phyloP scores from a whole-genome alignment of 2,797 vertebrate genomes.

The Gastrophryne carolinensis region DNA sequence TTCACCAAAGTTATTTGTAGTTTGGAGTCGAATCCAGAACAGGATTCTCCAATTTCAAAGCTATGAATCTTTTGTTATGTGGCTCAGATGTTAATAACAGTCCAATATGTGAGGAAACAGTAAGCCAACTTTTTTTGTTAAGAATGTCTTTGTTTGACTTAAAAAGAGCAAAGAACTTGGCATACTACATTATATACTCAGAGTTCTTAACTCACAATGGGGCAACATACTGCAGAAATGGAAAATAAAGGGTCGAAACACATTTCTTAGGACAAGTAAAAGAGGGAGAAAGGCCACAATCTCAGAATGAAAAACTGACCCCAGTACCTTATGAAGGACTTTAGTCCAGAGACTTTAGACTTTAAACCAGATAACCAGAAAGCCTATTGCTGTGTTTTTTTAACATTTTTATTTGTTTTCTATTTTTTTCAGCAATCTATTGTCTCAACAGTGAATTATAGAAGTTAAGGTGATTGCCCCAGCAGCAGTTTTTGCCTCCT shows the following conservation, averaged over 20 bases:
- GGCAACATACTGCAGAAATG: slow-evolving; percentile 3
- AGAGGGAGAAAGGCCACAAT: not conserved
- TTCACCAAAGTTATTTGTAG: not conserved
- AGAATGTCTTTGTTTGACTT: slow-evolving; percentile 11
- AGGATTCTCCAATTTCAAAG: slow-evolving; percentile 1
- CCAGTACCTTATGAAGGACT: not conserved
- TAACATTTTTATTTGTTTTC: too few species aligned
- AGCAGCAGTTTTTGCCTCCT: not conserved
- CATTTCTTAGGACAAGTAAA: not conserved
- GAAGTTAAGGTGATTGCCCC: not conserved
- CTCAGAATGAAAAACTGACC: not conserved
- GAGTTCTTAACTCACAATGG: slow-evolving; percentile 11
- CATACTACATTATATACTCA: slow-evolving; percentile 9
- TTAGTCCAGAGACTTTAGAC: not conserved
- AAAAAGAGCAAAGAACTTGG: slow-evolving; percentile 7
- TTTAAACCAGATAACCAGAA: not conserved
- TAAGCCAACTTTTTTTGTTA: slow-evolving; percentile 16
- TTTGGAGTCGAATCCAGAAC: not conserved
- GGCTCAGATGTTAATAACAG: slow-evolving; percentile 24
- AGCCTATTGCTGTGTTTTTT: too few species aligned
- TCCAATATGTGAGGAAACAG: slow-evolving; percentile 2
- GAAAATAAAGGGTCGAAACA: not conserved
- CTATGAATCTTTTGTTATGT: slow-evolving; percentile 10
- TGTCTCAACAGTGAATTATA: too few species aligned
- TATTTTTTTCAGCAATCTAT: too few species aligned